Evolutionary conservation across 2,113 vertebrate genomes (phyloP), one percentile per base, ranked within the genome.

Genomic region (Falcunculus frontatus): DNA sequence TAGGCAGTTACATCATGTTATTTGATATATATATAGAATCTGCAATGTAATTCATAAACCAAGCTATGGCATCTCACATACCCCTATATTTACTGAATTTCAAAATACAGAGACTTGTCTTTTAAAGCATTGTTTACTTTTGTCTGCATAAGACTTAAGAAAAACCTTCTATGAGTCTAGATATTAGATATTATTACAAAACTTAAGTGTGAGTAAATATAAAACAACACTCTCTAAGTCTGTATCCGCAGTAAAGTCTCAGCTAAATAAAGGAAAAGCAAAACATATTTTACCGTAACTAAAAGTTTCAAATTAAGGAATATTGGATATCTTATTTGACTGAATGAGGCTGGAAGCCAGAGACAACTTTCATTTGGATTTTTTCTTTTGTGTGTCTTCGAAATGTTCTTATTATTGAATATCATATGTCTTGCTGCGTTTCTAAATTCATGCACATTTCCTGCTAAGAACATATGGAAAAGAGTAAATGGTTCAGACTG

Each of bases 381-480:
- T 92, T 73, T 94, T 95, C 80, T 97, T 95, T 97, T 96, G 84
- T 96, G 84, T 63, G 69, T 72, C 57, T 95, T 87, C 63, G 42
- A 97, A 98, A 96, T 92, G 72, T 95, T 96, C 94, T 90, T 96
- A 83, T 94, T 96, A 94, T 88, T 96, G 92, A 96, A 89, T 97
- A 97, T 98, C 93, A 22, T 81, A 79, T 97, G 93, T 97, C 90
- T 96, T 95, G 92, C 91, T 96, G 92, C 82, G 87, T 96, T 97
- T 97, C 95, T 97, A 95, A 96, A 97, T 97, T 96, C 87, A 95
- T 94, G 93, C 93, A 96, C 37, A 44, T 96, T 97, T 97, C 95
- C 95, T 97, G 87, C 93, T 97, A 94, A 73, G 92, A 97, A 97
- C 97, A 97, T 97, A 97, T 97, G 97, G 97, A 96, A 97, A 97